These are phyloP conservation scores for Copsychus sechellarum DNA, from an alignment of 2,113 vertebrate species.

Conservation along the genomic window DNA sequence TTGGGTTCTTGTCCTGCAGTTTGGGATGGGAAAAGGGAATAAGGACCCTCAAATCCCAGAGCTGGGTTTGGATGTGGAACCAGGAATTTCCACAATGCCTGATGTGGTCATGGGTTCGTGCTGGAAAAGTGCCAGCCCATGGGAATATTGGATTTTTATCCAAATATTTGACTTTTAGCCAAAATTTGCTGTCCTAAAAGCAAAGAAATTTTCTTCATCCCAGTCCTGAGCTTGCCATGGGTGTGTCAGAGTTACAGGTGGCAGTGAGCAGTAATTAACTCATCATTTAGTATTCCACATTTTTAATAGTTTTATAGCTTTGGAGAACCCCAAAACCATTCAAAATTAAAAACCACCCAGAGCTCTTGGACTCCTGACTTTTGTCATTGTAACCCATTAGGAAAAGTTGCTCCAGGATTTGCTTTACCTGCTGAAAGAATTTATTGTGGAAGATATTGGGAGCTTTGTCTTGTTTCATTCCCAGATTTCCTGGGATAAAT, in stretches of 20 bases:
- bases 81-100: fast-evolving
- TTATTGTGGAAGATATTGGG: slow-evolving; percentile 16
- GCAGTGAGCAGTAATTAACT: not conserved
- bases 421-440: slow-evolving; percentile 46
- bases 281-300: fast-evolving
- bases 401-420: not conserved
- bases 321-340: not conserved
- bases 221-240: fast-evolving
- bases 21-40: not conserved
- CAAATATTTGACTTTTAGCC: not conserved
- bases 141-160: not conserved
- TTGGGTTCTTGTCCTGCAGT: not conserved
- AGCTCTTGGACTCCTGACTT: not conserved
- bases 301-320: not conserved
- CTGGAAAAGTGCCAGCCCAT: not conserved
- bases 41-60: not conserved
- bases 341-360: not conserved
- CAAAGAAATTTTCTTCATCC: not conserved
- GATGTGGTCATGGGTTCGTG: fast-evolving
- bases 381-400: not conserved
- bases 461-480: not conserved
- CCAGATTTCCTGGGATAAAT: not conserved
- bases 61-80: not conserved
- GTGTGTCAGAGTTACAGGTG: not conserved
- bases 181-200: not conserved